These are phyloP conservation scores for Solenopsis fugax DNA, from an alignment of 1,140 invertebrate genomes.

Conservation along the genomic window DNA sequence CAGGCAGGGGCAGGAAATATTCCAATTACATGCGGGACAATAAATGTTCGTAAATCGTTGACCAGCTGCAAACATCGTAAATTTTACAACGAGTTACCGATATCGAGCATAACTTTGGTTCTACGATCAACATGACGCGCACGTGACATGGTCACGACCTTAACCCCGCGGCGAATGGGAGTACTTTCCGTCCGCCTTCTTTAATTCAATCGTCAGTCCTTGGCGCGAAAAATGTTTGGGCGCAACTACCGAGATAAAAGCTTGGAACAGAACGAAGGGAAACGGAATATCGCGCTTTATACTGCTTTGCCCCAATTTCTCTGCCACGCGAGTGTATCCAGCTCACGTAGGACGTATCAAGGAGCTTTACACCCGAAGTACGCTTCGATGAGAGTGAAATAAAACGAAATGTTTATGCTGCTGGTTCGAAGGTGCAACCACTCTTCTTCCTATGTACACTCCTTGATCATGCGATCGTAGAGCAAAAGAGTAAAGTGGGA, in stretches of 20 bases:
- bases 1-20: constrained; percentile 11
- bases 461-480: constrained; percentile 48
- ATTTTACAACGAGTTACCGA: constrained; percentile 49
- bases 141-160: constrained; percentile 41
- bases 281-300: constrained; percentile 61
- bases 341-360: constrained; percentile 70
- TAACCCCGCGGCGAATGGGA: constrained; percentile 26
- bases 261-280: constrained; percentile 27
- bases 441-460: neutral
- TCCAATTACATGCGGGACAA: constrained; percentile 32
- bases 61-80: constrained; percentile 47
- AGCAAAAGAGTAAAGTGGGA: constrained; percentile 36
- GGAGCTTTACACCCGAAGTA: constrained; percentile 69
- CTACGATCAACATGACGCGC: constrained; percentile 30
- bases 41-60: constrained; percentile 50
- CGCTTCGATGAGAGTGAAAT: constrained; percentile 71
- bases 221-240: constrained; percentile 51
- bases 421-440: constrained; percentile 50
- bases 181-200: constrained; percentile 25
- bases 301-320: constrained; percentile 58
- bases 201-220: constrained; percentile 64
- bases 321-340: constrained; percentile 36
- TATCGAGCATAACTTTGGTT: constrained; percentile 33
- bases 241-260: constrained; percentile 44
- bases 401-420: constrained; percentile 75